Percentiles rank a stretch among this genome's conserved stretches.
phyloP scores from a whole-genome alignment of 2,888 invertebrate genomes.

The Synergus laeviventris region DNA sequence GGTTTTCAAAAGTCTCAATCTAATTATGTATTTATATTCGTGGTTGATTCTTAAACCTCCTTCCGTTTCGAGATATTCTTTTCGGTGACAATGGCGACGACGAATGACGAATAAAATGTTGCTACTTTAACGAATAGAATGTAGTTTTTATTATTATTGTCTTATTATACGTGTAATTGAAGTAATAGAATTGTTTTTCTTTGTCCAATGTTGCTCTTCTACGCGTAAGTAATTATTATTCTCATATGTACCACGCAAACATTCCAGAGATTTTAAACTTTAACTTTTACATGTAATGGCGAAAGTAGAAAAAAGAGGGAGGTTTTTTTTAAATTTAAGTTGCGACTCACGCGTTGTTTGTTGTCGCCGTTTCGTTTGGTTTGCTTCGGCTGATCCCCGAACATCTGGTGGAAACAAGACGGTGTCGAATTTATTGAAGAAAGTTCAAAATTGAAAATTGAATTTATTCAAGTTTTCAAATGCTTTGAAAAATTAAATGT shows the following conservation, averaged over 20 bases:
- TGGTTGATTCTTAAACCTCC: background rate
- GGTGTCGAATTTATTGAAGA: constrained; percentile 8
- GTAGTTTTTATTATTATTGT: constrained; percentile 27
- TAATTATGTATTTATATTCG: constrained; percentile 15
- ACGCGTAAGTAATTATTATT: constrained; percentile 24
- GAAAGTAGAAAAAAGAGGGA: background rate
- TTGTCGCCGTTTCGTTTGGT: constrained; percentile 31
- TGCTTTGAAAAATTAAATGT: background rate
- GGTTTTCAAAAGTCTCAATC: background rate
- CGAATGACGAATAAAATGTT: constrained; percentile 24
- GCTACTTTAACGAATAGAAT: constrained; percentile 22
- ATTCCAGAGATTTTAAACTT: constrained; percentile 36
- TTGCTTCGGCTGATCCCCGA: constrained; percentile 18
- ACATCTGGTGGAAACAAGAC: background rate
- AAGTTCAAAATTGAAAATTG: background rate
- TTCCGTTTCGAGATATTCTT: background rate
- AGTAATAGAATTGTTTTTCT: constrained; percentile 22
- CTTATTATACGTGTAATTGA: constrained; percentile 22
- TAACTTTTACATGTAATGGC: constrained; percentile 25
- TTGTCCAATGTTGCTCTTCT: constrained; percentile 34
- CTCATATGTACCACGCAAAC: constrained; percentile 16
- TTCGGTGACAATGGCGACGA: constrained; percentile 19
- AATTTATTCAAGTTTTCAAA: background rate
- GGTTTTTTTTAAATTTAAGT: background rate
- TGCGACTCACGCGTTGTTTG: constrained; percentile 12